Base-by-base conservation (phyloP, 2,888 invertebrate species). In the Ceratothoa steindachneri region DNA sequence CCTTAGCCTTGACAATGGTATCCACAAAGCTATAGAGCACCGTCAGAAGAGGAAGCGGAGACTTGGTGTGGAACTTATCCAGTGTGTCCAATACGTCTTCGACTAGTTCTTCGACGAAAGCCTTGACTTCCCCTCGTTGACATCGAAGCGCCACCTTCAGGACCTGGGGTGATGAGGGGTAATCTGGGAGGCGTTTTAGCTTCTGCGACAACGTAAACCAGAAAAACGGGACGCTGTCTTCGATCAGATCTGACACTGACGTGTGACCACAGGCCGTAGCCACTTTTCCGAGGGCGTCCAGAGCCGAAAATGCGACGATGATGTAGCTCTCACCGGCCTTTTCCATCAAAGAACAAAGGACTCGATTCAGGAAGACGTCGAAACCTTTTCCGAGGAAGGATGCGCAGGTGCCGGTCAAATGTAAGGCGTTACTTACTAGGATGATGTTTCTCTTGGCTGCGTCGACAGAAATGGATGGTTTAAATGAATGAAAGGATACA, bases 201-300 rank as follows among this genome's bases (percentile, higher is more conserved):
- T 70, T 60, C 68, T 76, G 60, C n/a, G 75, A 75, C 9, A 79
- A 69, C 7, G 75, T 60, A 19, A 68, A 79, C 78, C 78, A 79
- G 41, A 74, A 76, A 29, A 74, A 71, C 1, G 71, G 75, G 5
- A 72, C 76, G 15, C 69, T 55, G 0, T 55, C 53, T 30, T 74
- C 74, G 19, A 79, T 73, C 1, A 79, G 29, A 7, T 67, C 65
- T 27, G 69, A 69, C n/a, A 76, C 67, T 53, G 55, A 65, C 12
- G 55, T 28, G 67, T 67, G 70, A 1, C 67, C 70, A 51, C 73
- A 74, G 1, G 74, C 69, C 7, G 27, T 4, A 15, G 75, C 71
- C 29, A 79, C 70, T 30, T 55, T 65, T 30, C 67, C 52, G 12
- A 79, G 64, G 1, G 72, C 30, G 31, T 70, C 60, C 15, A 9